phyloP scores from a whole-genome alignment of 1,140 invertebrate genomes.

The Tachypleus tridentatus region DNA sequence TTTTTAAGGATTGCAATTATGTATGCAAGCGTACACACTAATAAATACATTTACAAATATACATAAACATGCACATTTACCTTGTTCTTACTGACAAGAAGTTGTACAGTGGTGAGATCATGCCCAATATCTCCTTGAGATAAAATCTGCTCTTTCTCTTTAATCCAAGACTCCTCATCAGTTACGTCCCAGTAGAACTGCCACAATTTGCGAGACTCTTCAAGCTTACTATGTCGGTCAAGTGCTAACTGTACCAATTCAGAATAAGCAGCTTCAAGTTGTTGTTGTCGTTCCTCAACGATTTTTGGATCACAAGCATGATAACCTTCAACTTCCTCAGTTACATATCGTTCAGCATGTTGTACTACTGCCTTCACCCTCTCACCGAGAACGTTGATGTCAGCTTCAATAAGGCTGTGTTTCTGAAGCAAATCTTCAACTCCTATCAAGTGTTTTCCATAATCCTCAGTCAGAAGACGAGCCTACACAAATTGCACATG shows the following conservation, averaged over 20 bases:
- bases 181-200: constrained; percentile 99
- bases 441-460: constrained; percentile 97
- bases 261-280: constrained; percentile 79
- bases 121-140: constrained; percentile 91
- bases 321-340: constrained; percentile 76
- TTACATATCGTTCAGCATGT: constrained; percentile 85
- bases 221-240: constrained; percentile 77
- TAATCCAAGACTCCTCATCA: constrained; percentile 99
- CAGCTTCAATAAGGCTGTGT: constrained; percentile 92
- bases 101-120: constrained; percentile 86
- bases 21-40: too few relatives aligned
- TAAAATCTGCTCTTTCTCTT: constrained; percentile 98
- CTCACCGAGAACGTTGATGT: constrained; percentile 95
- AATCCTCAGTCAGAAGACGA: constrained; percentile 86
- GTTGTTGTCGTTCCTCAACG: constrained; percentile 85
- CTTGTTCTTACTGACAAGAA: constrained; percentile 90
- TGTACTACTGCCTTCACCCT: constrained; percentile 91
- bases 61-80: too few relatives aligned
- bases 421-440: constrained; percentile 98
- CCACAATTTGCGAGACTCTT: constrained; percentile 94
- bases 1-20: too few relatives aligned
- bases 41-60: too few relatives aligned
- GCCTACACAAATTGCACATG: too few relatives aligned
- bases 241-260: constrained; percentile 81
- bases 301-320: constrained; percentile 88